Evolutionary conservation across 2,797 vertebrate species (phyloP).

Genomic region (Melanotaenia boesemani): DNA sequence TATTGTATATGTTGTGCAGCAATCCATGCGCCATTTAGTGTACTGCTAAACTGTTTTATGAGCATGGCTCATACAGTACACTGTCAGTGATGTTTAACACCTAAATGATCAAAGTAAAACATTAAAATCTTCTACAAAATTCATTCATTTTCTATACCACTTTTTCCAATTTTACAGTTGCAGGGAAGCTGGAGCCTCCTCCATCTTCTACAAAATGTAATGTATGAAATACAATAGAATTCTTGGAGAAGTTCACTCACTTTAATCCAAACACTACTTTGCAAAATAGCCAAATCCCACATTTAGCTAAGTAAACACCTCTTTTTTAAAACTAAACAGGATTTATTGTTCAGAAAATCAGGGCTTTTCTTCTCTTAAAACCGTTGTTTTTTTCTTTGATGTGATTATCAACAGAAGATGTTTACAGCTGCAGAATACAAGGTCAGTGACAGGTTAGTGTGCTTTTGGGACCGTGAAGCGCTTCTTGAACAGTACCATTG

Average conservation of each 20-base stretch:
- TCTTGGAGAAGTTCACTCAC: conserved; percentile 9
- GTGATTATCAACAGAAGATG: conserved; percentile 66
- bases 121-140: neutral
- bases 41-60: neutral
- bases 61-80: neutral
- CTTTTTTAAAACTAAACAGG: conserved; percentile 23
- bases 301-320: conserved; percentile 37
- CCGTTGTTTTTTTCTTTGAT: conserved; percentile 37
- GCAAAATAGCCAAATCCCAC: conserved; percentile 24
- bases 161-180: no score
- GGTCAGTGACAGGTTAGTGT: conserved; percentile 43
- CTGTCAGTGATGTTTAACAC: neutral
- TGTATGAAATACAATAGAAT: neutral
- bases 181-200: no score
- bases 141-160: no score
- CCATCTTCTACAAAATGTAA: no score
- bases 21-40: neutral
- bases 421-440: conserved; percentile 47
- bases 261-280: conserved; percentile 20
- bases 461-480: conserved; percentile 33
- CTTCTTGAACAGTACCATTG: conserved; percentile 31
- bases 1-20: neutral
- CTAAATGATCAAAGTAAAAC: neutral
- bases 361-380: conserved; percentile 20
- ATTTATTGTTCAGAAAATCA: conserved; percentile 38